Conservation (phyloP, 2,113 vertebrate genomes). For the Pheucticus melanocephalus region DNA sequence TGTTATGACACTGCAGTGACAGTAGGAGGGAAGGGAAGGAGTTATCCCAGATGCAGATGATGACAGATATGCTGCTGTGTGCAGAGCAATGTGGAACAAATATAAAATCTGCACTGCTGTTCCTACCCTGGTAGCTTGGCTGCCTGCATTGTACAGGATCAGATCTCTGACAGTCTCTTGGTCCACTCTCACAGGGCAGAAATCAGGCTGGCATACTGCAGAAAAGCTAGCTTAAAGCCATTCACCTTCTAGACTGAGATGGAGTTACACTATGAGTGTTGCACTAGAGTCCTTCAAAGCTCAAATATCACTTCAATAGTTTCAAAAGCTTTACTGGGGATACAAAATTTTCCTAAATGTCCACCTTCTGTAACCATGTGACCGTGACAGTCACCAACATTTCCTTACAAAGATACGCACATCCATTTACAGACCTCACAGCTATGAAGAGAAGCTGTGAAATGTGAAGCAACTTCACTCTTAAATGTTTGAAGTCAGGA, state of each 20-base stretch:
- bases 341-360: not conserved
- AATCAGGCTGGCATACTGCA: not conserved
- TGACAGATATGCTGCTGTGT: not conserved
- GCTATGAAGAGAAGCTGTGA: not conserved
- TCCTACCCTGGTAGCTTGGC: not conserved
- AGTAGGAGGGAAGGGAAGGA: not conserved
- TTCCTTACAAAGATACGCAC: not conserved
- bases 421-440: not conserved
- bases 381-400: not conserved
- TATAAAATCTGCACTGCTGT: not conserved
- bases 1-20: not conserved
- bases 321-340: not conserved
- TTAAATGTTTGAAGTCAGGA: not conserved
- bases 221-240: not conserved
- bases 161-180: not conserved
- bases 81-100: not conserved
- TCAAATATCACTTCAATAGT: not conserved
- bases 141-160: not conserved
- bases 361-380: not conserved
- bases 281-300: not conserved
- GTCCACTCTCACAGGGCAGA: not conserved
- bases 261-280: not conserved
- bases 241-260: not conserved
- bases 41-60: not conserved
- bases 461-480: not conserved